A percentile compares a stretch with the other conserved stretches of the same genome.
These are phyloP conservation scores for Eucera pruinosa DNA, from an alignment of 2,888 invertebrate genomes.

Conservation along the genomic window DNA sequence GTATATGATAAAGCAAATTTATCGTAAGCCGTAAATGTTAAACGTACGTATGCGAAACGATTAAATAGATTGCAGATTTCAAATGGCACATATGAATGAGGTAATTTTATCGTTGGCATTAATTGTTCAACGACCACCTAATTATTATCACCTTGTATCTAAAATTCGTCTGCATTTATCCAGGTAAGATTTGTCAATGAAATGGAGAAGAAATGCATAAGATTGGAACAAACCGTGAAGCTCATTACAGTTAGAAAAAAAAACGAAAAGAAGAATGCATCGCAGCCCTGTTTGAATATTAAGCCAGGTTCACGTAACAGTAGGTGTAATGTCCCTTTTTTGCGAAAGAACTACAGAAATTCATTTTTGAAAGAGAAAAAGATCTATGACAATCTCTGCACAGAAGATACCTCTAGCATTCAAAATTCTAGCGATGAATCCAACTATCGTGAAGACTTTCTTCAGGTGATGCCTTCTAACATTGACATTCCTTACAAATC, in stretches of 20 bases:
- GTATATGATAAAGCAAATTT: too few species aligned
- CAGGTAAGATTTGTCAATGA: constrained; percentile 71
- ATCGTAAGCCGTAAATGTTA: too few species aligned
- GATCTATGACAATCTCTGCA: not conserved
- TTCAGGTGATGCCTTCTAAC: constrained; percentile 75
- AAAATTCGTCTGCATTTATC: not conserved
- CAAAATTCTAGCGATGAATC: constrained; percentile 44
- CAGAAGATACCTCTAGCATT: constrained; percentile 72
- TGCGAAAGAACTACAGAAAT: too few species aligned
- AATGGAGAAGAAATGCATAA: constrained; percentile 73
- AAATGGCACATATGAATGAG: constrained; percentile 20
- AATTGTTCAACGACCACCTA: too few species aligned
- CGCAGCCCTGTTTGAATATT: not conserved
- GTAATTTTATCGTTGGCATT: not conserved
- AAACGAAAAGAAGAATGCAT: constrained; percentile 12
- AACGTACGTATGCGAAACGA: too few species aligned
- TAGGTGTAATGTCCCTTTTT: too few species aligned
- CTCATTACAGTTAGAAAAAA: constrained; percentile 52
- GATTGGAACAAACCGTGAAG: constrained; percentile 70
- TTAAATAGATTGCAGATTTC: too few species aligned
- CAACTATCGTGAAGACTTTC: constrained; percentile 37
- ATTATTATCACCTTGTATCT: not conserved
- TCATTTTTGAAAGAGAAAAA: constrained; percentile 33
- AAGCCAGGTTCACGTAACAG: too few species aligned
- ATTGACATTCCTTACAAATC: not conserved